Base-by-base conservation (phyloP, 2,888 invertebrate genomes). In the Camptogramma bilineatum region DNA sequence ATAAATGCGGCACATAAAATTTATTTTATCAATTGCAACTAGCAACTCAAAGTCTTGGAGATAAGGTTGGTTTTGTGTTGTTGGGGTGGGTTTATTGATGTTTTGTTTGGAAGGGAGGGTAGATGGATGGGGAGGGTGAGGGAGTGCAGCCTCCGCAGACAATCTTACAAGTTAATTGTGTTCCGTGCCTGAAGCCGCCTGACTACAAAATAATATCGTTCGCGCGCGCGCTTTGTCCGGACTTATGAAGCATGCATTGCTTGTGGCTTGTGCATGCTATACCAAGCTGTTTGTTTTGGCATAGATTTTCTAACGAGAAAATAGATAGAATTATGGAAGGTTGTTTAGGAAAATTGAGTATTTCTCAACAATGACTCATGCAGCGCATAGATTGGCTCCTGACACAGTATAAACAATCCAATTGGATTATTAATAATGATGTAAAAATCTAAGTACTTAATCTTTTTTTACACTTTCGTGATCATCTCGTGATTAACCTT, bases 101-200 rank as follows among this genome's bases (percentile, higher is more conserved):
- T 93, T 93, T 93, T 92, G 93, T 93, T 92, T 91, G 85, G 89
- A 80, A 88, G 90, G 89, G 91, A 86, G 91, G 91, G 88, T 85
- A 86, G 89, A 88, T 86, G 84, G 85, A 88, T 86, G 86, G 82
- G 87, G 87, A 85, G 88, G 86, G 86, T 84, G 89, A 87, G 89
- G 89, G 85, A 85, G 85, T 90, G 91, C 91, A 88, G 84, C 90
- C 91, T 91, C 90, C 92, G 89, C 88, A 92, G 92, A 93, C 92
- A 91, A 93, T 93, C 93, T 93, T 93, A 92, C 92, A 88, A 93
- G 92, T 93, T 93, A 93, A 93, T 93, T 92, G 93, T 93, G 92
- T 91, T 93, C 90, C 91, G 91, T 91, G 92, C 90, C 87, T 86
- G 83, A 85, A 88, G 86, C 86, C 80, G 84, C 78, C 83, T 85